Conservation (phyloP, 1,140 invertebrate species). For the Oreohelix idahoensis region DNA sequence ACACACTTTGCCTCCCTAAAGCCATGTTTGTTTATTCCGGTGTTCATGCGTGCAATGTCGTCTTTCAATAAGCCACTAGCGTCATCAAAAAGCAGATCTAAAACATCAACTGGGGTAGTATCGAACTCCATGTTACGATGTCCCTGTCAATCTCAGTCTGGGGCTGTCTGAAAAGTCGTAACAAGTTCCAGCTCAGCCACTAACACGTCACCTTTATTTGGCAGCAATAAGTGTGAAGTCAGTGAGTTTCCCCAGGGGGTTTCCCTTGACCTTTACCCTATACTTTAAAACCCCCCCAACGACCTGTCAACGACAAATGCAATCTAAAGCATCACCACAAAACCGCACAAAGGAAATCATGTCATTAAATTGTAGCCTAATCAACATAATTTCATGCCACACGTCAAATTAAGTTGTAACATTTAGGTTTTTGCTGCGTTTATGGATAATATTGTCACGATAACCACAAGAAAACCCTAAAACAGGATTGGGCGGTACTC, state of each 20-base stretch:
- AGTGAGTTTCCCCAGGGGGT: neutral
- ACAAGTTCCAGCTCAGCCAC: neutral
- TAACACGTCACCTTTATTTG: slow-evolving; percentile 16
- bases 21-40: neutral
- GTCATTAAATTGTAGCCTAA: neutral
- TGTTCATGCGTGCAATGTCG: neutral
- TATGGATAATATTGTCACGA: neutral
- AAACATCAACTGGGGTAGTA: slow-evolving; percentile 9
- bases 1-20: neutral
- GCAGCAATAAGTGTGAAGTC: neutral
- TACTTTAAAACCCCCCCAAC: no score
- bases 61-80: slow-evolving; percentile 22
- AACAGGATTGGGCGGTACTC: neutral
- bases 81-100: slow-evolving; percentile 39
- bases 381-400: neutral
- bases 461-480: neutral
- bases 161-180: neutral
- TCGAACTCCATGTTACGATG: slow-evolving; percentile 18
- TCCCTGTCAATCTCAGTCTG: neutral
- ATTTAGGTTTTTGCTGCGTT: neutral
- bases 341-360: neutral
- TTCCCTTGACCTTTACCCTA: neutral
- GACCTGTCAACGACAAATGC: neutral
- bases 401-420: neutral
- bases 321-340: neutral